These are phyloP conservation scores for Lepilemur septentrionalis DNA, from an alignment of 2,797 vertebrate genomes.

Conservation along the genomic window DNA sequence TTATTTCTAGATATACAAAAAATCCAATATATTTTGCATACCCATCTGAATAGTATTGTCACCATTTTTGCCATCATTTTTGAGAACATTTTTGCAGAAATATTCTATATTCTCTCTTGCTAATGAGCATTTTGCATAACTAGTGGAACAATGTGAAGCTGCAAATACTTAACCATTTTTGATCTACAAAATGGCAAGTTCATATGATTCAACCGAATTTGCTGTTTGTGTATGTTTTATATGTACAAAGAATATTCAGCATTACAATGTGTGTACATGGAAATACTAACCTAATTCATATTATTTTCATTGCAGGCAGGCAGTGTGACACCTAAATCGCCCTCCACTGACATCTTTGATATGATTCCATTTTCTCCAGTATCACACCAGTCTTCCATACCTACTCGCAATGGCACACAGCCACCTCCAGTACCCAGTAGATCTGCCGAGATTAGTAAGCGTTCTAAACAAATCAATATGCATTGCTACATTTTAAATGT, in stretches of 20 bases:
- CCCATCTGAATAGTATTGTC: background rate
- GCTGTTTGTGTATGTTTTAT: background rate
- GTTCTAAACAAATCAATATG: background rate
- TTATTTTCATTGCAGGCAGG: constrained; percentile 88
- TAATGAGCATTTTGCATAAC: background rate
- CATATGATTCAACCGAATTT: background rate
- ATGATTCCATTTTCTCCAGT: constrained; percentile 98
- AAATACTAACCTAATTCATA: constrained; percentile 75
- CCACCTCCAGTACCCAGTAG: constrained; percentile 91
- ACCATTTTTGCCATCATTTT: background rate
- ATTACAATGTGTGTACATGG: constrained; percentile 59
- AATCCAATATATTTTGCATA: background rate
- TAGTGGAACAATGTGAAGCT: background rate
- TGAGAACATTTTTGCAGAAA: background rate
- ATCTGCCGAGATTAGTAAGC: constrained; percentile 93
- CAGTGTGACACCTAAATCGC: constrained; percentile 89
- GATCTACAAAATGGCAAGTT: background rate
- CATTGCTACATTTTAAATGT: background rate
- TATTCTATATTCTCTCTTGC: background rate
- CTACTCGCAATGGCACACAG: constrained; percentile 93
- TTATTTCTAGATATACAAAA: background rate
- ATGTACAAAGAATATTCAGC: constrained; percentile 73
- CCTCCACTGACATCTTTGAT: constrained; percentile 95
- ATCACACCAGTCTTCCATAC: constrained; percentile 90
- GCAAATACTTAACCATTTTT: background rate